A percentile compares a stretch with the other conserved stretches of the same genome.
Evolutionary conservation across 2,888 invertebrate species (phyloP).

Genomic region (Eristalis pertinax): DNA sequence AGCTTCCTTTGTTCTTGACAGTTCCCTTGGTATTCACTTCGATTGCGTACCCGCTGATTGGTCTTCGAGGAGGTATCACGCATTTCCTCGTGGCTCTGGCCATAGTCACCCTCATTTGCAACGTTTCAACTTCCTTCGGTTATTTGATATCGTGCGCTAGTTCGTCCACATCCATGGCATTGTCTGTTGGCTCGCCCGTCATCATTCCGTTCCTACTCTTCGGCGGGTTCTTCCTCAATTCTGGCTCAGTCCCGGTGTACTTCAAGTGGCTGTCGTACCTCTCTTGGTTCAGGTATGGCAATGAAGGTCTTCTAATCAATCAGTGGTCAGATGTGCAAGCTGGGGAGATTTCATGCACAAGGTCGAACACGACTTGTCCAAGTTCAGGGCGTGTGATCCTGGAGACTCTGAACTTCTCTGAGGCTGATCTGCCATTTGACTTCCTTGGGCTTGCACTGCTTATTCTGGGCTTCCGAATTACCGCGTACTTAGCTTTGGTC

Average conservation of each 20-base stretch:
- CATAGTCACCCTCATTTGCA: conserved; percentile 91
- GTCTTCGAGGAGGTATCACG: conserved; percentile 86
- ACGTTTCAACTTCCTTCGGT: conserved; percentile 94
- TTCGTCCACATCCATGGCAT: conserved; percentile 91
- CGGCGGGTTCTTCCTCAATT: conserved; percentile 97
- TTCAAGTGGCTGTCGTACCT: conserved; percentile 93
- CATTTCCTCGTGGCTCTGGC: conserved; percentile 88
- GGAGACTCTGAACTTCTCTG: conserved; percentile 89
- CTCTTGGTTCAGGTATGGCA: conserved; percentile 96
- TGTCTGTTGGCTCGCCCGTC: conserved; percentile 94
- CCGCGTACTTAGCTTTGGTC: conserved; percentile 90
- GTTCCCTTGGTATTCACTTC: conserved; percentile 92
- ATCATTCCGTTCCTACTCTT: conserved; percentile 97
- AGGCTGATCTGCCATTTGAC: conserved; percentile 87
- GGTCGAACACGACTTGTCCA: conserved; percentile 89
- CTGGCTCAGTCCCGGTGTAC: conserved; percentile 92
- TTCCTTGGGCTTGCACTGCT: conserved; percentile 87
- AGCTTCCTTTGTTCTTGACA: conserved; percentile 91
- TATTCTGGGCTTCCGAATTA: conserved; percentile 87
- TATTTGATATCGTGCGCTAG: conserved; percentile 95
- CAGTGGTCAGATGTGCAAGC: conserved; percentile 91
- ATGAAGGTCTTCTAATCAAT: conserved; percentile 93
- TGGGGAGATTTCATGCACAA: conserved; percentile 88
- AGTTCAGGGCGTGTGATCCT: conserved; percentile 89
- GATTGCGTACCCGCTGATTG: conserved; percentile 94